Percentiles rank a stretch among this genome's conserved stretches.
Evolutionary conservation across 1,140 invertebrate species (phyloP).

Genomic region (Sycophila sp.): DNA sequence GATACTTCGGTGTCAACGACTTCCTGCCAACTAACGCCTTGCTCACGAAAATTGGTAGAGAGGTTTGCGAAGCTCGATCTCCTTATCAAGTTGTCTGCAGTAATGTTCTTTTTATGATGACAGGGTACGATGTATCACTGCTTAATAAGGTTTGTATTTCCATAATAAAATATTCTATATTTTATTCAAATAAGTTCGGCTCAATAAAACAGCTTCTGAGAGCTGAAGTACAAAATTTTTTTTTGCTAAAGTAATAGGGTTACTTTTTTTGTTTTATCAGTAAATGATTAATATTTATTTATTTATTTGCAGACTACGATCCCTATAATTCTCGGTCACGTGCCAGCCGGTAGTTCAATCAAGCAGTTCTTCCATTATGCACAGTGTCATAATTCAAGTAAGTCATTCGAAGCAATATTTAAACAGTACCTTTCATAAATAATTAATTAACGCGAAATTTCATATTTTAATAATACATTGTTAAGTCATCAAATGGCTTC

Average conservation of each 20-base stretch:
- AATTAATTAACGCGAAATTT: constrained; percentile 11
- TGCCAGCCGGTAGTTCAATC: constrained; percentile 80
- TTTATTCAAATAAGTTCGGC: too few relatives aligned
- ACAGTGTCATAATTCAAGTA: constrained; percentile 70
- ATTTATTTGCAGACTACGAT: constrained; percentile 65
- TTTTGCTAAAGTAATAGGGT: too few relatives aligned
- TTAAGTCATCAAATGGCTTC: too few relatives aligned
- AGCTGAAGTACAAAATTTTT: too few relatives aligned
- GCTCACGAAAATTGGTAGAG: constrained; percentile 63
- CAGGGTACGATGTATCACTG: constrained; percentile 71
- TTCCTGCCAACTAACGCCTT: constrained; percentile 68
- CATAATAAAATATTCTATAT: too few relatives aligned
- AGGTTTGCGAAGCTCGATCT: constrained; percentile 66
- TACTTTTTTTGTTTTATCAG: not conserved
- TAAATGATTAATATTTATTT: constrained; percentile 3
- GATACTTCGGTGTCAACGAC: constrained; percentile 66
- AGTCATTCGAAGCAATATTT: constrained; percentile 42
- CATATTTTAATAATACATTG: not conserved
- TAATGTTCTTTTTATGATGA: constrained; percentile 74
- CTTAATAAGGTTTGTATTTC: constrained; percentile 55
- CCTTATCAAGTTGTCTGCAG: constrained; percentile 68
- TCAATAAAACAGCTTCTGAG: too few relatives aligned
- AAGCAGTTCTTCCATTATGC: constrained; percentile 78
- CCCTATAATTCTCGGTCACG: constrained; percentile 76
- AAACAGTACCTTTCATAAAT: too few relatives aligned